These are phyloP conservation scores for Thalpophila matura DNA, from an alignment of 2,888 invertebrate species.

Conservation along the genomic window DNA sequence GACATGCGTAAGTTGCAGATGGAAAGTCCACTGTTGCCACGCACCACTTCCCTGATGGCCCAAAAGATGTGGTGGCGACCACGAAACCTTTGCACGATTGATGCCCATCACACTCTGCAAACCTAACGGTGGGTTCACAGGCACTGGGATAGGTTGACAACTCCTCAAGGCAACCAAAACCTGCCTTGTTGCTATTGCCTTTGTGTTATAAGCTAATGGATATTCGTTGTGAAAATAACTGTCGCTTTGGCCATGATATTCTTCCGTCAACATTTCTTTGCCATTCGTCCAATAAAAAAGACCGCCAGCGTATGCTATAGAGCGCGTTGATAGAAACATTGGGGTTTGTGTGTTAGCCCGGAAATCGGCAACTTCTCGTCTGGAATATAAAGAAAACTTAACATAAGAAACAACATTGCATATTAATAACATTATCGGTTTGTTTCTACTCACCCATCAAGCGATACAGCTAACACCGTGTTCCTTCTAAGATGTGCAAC, in stretches of 20 bases:
- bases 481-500: slow-evolving; percentile 94
- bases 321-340: slow-evolving; percentile 93
- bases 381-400: slow-evolving; percentile 67
- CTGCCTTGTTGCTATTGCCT: slow-evolving; percentile 79
- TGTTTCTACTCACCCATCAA: slow-evolving; percentile 93
- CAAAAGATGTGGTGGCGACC: slow-evolving; percentile 95
- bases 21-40: slow-evolving; percentile 94
- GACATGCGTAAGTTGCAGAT: slow-evolving; percentile 92
- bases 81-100: slow-evolving; percentile 94
- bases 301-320: slow-evolving; percentile 94
- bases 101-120: slow-evolving; percentile 96
- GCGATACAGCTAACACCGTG: slow-evolving; percentile 94
- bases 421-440: background rate
- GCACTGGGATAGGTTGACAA: slow-evolving; percentile 95
- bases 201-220: slow-evolving; percentile 88
- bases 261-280: slow-evolving; percentile 94
- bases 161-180: slow-evolving; percentile 91
- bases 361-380: slow-evolving; percentile 93
- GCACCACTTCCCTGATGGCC: slow-evolving; percentile 93
- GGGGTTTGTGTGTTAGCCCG: slow-evolving; percentile 94
- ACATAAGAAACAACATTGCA: background rate
- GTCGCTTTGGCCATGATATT: slow-evolving; percentile 93
- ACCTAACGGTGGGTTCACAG: slow-evolving; percentile 94
- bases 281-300: slow-evolving; percentile 97
- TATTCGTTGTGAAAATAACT: slow-evolving; percentile 95